Evolutionary conservation across 1,140 invertebrate genomes (phyloP), one percentile per base, ranked within the genome.

Genomic region (Nymphalis io): DNA sequence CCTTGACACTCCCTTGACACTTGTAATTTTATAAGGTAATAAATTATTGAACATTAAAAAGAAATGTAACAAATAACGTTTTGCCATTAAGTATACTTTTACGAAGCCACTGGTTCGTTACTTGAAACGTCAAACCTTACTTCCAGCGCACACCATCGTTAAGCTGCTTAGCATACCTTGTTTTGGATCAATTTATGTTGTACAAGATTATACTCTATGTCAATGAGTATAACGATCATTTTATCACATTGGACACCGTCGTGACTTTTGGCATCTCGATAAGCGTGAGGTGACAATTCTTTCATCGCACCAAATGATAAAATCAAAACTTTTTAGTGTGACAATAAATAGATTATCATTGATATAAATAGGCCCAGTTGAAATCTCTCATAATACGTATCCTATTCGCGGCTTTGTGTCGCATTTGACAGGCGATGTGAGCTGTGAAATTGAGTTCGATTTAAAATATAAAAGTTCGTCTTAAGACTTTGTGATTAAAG

Each of bases 281-380:
- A 88, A 88, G 78, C 75, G 74, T 75, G 79, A 85, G 85, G 85
- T 90, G 87, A 90, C 87, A 82, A 89, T 88, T 90, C 88, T 89
- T 89, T 89, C 87, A 85, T 84, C 85, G 83, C 74, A 74, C 72
- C 75, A 72, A 76, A 73, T 83, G 87, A 90, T 90, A 90, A 88
- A 84, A 89, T 88, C 85, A 84, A 88, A 87, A 85, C 75, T 87
- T 90, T 86, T 90, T 88, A 85, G 85, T 88, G 73, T 85, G 81
- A 89, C 88, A 91, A 89, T 89, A 91, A 91, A 91, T 90, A 90
- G 87, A 91, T 90, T 89, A 89, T 82, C 79, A 90, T 82, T 87
- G 81, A 83, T 88, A 91, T 91, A 91, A 90, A 91, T 89, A 91
- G 89, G 84, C 79, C 80, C 84, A 85, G 87, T 86, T 80, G 79